Conservation (phyloP, 2,797 vertebrate species). For the Champsocephalus esox region DNA sequence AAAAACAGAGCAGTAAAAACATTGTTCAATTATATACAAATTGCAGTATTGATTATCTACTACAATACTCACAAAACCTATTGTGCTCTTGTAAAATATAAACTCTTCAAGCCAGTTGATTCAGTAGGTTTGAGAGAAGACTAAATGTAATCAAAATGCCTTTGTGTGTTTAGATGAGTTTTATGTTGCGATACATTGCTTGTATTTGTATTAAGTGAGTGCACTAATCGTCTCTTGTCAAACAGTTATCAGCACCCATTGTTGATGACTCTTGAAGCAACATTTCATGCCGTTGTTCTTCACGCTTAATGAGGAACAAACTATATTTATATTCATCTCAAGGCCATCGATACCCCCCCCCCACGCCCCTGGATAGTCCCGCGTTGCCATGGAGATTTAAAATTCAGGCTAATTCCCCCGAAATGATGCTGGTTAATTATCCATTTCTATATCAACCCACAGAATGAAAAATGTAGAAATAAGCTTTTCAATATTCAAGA, state of each 20-base stretch:
- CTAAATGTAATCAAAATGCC: constrained; percentile 38
- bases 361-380: neutral
- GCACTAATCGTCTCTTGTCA: constrained; percentile 41
- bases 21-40: constrained; percentile 47
- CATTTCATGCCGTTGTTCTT: constrained; percentile 36
- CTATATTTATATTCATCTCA: constrained; percentile 23
- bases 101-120: constrained; percentile 39
- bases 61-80: constrained; percentile 42
- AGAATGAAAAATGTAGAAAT: constrained; percentile 24
- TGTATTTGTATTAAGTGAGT: constrained; percentile 44
- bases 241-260: constrained; percentile 35
- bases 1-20: constrained; percentile 28
- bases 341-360: neutral
- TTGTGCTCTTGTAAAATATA: constrained; percentile 62
- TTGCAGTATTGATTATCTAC: constrained; percentile 45
- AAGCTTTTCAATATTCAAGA: constrained; percentile 26
- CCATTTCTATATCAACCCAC: constrained; percentile 15
- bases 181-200: constrained; percentile 40
- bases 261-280: constrained; percentile 30
- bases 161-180: constrained; percentile 26
- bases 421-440: constrained; percentile 16
- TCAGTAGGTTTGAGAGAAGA: constrained; percentile 64
- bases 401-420: constrained; percentile 22
- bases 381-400: constrained; percentile 1
- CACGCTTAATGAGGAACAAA: constrained; percentile 40